Conservation (phyloP, 2,113 vertebrate species). For the Protobothrops flavoviridis region DNA sequence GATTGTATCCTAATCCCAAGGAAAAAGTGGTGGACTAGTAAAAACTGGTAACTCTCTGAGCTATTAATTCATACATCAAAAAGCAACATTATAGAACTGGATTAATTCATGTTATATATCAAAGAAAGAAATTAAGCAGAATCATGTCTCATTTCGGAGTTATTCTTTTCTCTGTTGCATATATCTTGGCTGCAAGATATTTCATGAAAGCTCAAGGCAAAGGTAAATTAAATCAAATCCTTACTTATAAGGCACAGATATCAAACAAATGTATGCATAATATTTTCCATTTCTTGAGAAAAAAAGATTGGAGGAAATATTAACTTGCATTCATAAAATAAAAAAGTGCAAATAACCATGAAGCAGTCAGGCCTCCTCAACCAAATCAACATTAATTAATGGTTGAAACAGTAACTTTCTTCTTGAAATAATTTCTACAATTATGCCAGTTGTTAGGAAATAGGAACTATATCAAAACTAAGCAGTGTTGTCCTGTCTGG, state of each 20-base stretch:
- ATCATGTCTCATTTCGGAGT: not conserved
- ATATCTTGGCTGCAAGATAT: not conserved
- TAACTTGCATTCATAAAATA: not conserved
- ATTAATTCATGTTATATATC: not conserved
- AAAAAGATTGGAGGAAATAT: not conserved
- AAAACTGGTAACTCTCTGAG: not conserved
- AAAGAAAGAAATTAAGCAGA: not conserved
- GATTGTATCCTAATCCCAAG: not conserved
- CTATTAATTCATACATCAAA: not conserved
- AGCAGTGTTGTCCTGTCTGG: not conserved
- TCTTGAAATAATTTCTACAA: not conserved
- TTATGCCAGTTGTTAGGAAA: not conserved
- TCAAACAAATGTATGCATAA: not conserved
- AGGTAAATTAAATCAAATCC: not conserved
- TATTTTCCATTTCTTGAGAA: not conserved
- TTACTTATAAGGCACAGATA: not conserved
- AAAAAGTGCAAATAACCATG: not conserved
- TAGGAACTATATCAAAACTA: not conserved
- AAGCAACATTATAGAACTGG: not conserved
- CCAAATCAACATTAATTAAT: not conserved
- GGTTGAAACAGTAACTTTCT: not conserved
- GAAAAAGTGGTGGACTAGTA: not conserved
- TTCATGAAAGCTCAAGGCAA: not conserved
- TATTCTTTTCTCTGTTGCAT: not conserved
- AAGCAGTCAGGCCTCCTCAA: not conserved